Conservation (phyloP, 2,797 vertebrate species). For the Melanotaenia maccullochi region DNA sequence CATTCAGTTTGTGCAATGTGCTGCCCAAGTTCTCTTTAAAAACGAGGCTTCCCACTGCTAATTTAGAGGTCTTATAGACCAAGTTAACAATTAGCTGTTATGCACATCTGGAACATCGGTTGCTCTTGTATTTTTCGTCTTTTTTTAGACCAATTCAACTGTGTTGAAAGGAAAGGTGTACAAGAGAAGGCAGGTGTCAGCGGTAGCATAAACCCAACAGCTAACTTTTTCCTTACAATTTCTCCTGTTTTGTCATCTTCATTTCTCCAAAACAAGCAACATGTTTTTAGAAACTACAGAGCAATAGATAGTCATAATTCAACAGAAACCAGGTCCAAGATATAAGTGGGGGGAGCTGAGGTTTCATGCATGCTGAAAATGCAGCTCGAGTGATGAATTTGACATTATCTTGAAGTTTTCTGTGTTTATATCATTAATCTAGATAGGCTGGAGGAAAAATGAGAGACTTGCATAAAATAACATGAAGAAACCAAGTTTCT, state of each 20-base stretch:
- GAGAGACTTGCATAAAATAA: not conserved
- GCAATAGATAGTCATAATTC: no score
- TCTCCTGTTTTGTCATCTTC: no score
- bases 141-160: no score
- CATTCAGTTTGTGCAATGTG: not conserved
- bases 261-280: no score
- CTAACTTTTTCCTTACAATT: no score
- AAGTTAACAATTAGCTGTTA: not conserved
- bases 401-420: not conserved
- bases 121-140: no score
- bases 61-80: not conserved
- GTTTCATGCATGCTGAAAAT: not conserved
- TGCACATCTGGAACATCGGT: not conserved
- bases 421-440: not conserved
- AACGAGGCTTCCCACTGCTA: not conserved
- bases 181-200: not conserved
- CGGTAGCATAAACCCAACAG: no score
- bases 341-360: not conserved
- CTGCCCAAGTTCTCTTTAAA: not conserved
- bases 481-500: not conserved
- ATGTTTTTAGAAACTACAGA: no score
- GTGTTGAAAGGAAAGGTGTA: not conserved
- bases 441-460: not conserved
- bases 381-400: not conserved
- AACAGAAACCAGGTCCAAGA: no score